A percentile compares a stretch with the other conserved stretches of the same genome.
Evolutionary conservation across 2,113 vertebrate genomes (phyloP).

Genomic region (Arvicanthis niloticus): DNA sequence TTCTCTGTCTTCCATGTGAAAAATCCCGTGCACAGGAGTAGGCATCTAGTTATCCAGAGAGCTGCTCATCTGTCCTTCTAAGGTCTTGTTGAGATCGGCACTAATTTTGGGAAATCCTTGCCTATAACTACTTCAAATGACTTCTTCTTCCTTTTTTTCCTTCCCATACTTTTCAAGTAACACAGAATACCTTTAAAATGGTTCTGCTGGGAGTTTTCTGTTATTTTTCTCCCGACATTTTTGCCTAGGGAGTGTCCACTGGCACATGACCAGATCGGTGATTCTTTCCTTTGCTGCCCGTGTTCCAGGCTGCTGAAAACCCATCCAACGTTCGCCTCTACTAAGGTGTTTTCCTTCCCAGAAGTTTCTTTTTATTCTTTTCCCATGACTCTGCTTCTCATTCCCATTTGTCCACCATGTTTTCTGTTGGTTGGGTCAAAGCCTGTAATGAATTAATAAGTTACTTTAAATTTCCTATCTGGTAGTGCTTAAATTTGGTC

Average conservation of each 20-base stretch:
- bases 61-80: not conserved
- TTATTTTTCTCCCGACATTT: not conserved
- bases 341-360: not conserved
- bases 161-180: not conserved
- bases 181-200: not conserved
- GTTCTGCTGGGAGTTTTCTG: not conserved
- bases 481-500: not conserved
- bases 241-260: not conserved
- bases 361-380: not conserved
- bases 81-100: not conserved
- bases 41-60: not conserved
- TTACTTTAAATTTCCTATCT: not conserved
- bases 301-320: not conserved
- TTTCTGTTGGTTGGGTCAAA: not conserved
- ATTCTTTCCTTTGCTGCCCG: not conserved
- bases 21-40: no score
- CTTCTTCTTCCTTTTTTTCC: not conserved
- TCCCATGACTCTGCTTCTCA: not conserved
- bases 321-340: not conserved
- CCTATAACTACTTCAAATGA: not conserved
- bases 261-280: not conserved
- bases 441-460: not conserved
- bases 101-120: not conserved
- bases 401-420: not conserved
- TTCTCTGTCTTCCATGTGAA: not conserved